Evolutionary conservation across 2,797 vertebrate genomes (phyloP), one percentile per base, ranked within the genome.

Genomic region (Sardinella longiceps): DNA sequence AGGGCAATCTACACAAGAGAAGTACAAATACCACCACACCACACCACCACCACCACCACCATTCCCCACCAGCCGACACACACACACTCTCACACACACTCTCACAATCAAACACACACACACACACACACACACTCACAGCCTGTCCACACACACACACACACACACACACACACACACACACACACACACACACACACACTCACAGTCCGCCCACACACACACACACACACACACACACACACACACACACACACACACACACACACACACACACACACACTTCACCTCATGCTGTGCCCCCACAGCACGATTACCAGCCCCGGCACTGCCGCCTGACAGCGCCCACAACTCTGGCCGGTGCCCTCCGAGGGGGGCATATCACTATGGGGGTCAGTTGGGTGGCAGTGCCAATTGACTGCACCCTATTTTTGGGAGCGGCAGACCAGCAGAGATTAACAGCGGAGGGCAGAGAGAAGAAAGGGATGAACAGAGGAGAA

Each of bases 391-490:
- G 70, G 25, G 39, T 58, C 77, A 81, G 20, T 20, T 2, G 37
- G 70, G 33, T 39, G 37, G 70, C 37, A 77, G 18, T 6, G 70
- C 7, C 70, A 9, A 77, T 43, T 77, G 33, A 77, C 37, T 77
- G 18, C 5, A 20, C 70, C 37, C 70, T 77, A n/a, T 77, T 77
- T 18, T 77, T 37, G 37, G 70, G 33, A 77, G n/a, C 37, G 20
- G 18, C 70, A 43, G 51, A 60, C 30, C 43, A 39, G 63, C 84
- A 85, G 50, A 51, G 46, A n/a, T 66, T 48, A 83, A 74, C 51
- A 20, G 63, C 63, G 50, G 45, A 77, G 82, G 82, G 63, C 28
- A 14, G 48, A 45, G 15, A n/a, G 25, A 30, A 30, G 10, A 63
- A 70, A 33, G 63, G n/a, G 53, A 60, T 82, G n/a, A n/a, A 45